Evolutionary conservation across 2,797 vertebrate genomes (phyloP).

Genomic region (Caiman crocodilus): DNA sequence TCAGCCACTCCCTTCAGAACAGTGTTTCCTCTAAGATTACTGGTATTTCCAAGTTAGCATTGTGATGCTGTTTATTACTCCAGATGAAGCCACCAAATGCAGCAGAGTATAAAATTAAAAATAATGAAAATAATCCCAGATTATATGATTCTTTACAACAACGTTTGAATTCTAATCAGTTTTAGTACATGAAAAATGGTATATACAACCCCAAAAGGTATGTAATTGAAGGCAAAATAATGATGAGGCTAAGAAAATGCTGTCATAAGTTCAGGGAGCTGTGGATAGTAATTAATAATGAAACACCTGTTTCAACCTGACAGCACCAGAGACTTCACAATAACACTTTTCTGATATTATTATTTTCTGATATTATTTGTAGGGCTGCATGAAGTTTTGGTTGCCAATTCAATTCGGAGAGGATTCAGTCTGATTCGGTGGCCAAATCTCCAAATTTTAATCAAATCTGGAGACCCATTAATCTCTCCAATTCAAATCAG

Average conservation of each 20-base stretch:
- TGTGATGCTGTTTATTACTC: not conserved
- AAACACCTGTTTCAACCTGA: not conserved
- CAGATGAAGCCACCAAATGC: not conserved
- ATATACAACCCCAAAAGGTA: not conserved
- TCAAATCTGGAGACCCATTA: too few species aligned
- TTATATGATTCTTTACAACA: too few species aligned
- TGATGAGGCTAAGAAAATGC: not conserved
- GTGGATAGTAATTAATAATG: not conserved
- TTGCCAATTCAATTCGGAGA: too few species aligned
- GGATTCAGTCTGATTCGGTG: too few species aligned
- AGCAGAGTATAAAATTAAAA: not conserved
- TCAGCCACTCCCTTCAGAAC: not conserved
- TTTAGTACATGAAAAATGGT: rapidly evolving
- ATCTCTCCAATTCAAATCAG: too few species aligned
- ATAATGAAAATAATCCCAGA: rapidly evolving
- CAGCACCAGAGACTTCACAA: not conserved
- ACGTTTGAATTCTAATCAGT: not conserved
- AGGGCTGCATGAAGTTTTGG: too few species aligned
- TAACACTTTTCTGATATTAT: not conserved
- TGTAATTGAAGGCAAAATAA: not conserved
- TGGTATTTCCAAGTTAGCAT: not conserved
- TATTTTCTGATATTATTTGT: too few species aligned
- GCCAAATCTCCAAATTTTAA: too few species aligned
- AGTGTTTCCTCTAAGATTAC: not conserved
- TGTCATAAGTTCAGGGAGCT: too few species aligned